These are phyloP conservation scores for Stigmatopora nigra DNA, from an alignment of 2,113 vertebrate species.

Conservation along the genomic window DNA sequence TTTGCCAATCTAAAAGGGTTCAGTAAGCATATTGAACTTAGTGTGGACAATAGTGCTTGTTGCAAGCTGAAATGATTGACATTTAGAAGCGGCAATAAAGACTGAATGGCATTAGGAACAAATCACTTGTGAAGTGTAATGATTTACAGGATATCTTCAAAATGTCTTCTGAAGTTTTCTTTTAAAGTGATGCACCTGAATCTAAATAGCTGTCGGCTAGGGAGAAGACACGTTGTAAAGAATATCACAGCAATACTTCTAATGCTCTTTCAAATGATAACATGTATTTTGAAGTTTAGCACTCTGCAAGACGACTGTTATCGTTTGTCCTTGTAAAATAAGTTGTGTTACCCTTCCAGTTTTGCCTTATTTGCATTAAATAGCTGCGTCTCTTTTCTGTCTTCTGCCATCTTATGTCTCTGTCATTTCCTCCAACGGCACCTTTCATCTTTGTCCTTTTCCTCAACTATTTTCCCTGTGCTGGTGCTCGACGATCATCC, in stretches of 20 bases:
- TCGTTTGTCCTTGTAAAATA: constrained; percentile 5
- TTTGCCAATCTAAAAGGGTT: not conserved
- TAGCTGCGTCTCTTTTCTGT: not conserved
- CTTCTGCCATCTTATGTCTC: constrained; percentile 2
- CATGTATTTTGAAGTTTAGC: not conserved
- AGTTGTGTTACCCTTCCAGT: not conserved
- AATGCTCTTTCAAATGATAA: not conserved
- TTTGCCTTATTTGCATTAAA: not conserved
- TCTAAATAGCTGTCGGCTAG: not conserved
- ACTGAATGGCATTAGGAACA: not conserved
- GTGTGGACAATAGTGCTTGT: not conserved
- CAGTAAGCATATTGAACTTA: no score
- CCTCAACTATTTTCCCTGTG: constrained; percentile 28
- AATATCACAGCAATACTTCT: not conserved
- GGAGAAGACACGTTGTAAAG: not conserved
- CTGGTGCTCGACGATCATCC: constrained; percentile 40
- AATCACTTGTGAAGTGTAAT: not conserved
- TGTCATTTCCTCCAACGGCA: not conserved
- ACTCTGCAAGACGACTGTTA: not conserved
- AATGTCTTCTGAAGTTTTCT: not conserved
- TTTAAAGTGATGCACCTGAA: not conserved
- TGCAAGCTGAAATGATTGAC: not conserved
- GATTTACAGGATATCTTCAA: not conserved
- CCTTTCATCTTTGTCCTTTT: constrained; percentile 12
- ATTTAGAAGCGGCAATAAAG: not conserved